These are phyloP conservation scores for Dolichallabes microphthalmus DNA, from an alignment of 2,113 vertebrate species.

Conservation along the genomic window DNA sequence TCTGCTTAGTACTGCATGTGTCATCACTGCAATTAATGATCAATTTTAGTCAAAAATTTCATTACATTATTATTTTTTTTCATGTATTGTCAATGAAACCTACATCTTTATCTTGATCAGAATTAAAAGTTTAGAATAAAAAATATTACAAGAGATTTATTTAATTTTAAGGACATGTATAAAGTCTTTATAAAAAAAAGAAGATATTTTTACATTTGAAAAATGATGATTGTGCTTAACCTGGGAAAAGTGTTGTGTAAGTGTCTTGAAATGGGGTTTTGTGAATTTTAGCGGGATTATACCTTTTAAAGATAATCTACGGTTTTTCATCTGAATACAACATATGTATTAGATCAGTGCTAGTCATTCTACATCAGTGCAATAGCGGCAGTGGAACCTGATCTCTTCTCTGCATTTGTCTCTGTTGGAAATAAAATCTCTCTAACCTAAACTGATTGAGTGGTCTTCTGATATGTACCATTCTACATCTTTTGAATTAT, in stretches of 20 bases:
- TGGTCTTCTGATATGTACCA: slow-evolving; percentile 1
- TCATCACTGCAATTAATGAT: neutral
- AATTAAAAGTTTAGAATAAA: neutral
- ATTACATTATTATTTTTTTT: neutral
- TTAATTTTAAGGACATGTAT: neutral
- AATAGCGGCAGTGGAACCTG: slow-evolving; percentile 18
- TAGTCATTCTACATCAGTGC: slow-evolving; percentile 8
- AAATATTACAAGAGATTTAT: neutral
- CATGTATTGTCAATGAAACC: neutral
- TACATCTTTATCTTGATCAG: too few species aligned
- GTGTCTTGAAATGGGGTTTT: neutral
- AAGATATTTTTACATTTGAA: neutral
- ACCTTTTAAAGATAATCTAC: neutral
- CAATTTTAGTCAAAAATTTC: neutral
- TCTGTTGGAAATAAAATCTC: slow-evolving; percentile 8
- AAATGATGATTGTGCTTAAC: neutral
- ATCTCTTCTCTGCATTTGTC: slow-evolving; percentile 14
- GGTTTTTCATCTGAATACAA: too few species aligned
- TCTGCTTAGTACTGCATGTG: neutral
- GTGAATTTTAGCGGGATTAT: neutral
- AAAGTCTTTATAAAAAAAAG: neutral
- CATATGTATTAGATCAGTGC: too few species aligned
- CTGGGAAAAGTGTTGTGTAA: neutral
- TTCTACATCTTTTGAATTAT: neutral
- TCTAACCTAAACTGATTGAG: slow-evolving; percentile 12